These are phyloP conservation scores for Stenurella melanura DNA, from an alignment of 2,888 invertebrate species.

Conservation along the genomic window DNA sequence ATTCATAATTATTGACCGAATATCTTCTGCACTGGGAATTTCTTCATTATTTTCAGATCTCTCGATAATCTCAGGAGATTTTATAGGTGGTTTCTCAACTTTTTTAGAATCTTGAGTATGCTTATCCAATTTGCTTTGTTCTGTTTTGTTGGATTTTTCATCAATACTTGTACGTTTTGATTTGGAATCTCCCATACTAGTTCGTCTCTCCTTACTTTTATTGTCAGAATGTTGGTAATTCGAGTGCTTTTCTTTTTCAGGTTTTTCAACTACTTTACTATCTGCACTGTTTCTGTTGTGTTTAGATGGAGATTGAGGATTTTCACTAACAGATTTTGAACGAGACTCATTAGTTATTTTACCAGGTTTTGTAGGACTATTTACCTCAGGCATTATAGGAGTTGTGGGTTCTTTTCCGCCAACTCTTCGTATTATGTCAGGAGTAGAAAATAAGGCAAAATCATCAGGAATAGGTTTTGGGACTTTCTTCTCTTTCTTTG, in stretches of 20 bases:
- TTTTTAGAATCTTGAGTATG: conserved; percentile 21
- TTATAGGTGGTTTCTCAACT: conserved; percentile 38
- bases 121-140: conserved; percentile 12
- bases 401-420: conserved; percentile 67
- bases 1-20: conserved; percentile 68
- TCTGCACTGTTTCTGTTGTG: conserved; percentile 64
- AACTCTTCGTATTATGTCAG: conserved; percentile 85
- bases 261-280: conserved; percentile 56
- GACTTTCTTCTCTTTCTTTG: conserved; percentile 73
- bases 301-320: conserved; percentile 57
- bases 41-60: conserved; percentile 38
- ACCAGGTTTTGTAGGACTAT: conserved; percentile 62
- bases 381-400: conserved; percentile 60
- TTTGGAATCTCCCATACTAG: conserved; percentile 56
- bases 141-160: conserved; percentile 47
- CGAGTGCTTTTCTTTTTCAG: conserved; percentile 36
- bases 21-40: conserved; percentile 64
- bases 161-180: conserved; percentile 59
- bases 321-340: conserved; percentile 64
- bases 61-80: conserved; percentile 30
- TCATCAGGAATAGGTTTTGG: conserved; percentile 77
- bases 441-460: conserved; percentile 85
- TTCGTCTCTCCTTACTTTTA: conserved; percentile 48
- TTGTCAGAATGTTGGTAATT: conserved; percentile 32
- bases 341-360: conserved; percentile 68